Base-by-base conservation (phyloP, 2,797 vertebrate genomes). In the Cuniculus paca region DNA sequence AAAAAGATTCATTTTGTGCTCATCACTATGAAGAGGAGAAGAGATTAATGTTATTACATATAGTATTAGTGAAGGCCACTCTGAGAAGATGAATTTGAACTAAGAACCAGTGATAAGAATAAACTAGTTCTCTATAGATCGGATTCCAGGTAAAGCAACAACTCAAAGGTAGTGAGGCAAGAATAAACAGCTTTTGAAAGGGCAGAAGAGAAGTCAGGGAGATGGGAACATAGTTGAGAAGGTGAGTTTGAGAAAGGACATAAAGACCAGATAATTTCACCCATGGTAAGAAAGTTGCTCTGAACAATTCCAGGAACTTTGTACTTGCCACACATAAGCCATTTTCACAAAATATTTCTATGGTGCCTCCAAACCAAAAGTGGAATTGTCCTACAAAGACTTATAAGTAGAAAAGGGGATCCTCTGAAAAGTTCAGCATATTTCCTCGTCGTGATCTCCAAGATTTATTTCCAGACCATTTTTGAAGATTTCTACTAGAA, bases 391-490 rank as follows among this genome's bases (percentile, higher is more conserved):
- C 70, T 92, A 9, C 81, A 54, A 92, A 94, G 36, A 1, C 14
- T 68, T 88, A 0, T 50, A 72, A 74, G 19, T 77, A 60, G 63
- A 54, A 94, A 96, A 94, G 3, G 2, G 2, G 45, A 60, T 94
- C 12, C 2, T 95, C 20, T 68, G 48, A 74, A 68, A 93, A 78
- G 88, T 96, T 96, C 48, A 87, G 20, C 45, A 19, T 85, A 81
- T 89, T 95, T 88, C 6, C 10, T 42, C 24, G 1, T 42, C 24
- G 1, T 90, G 28, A 26, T 63, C n/a, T 65, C 60, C 5, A 88
- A 82, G 75, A 50, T 96, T 89, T 52, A 88, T 85, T 91, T 97
- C 2, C 87, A 94, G n/a, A 92, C 75, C 74, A 92, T 80, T 91
- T 86, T 91, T 91, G 12, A 87, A 96, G 39, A 72, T 6, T 78